Evolutionary conservation across 2,113 vertebrate species (phyloP), one percentile per base, ranked within the genome.

Genomic region (Oreochromis tanganicae): DNA sequence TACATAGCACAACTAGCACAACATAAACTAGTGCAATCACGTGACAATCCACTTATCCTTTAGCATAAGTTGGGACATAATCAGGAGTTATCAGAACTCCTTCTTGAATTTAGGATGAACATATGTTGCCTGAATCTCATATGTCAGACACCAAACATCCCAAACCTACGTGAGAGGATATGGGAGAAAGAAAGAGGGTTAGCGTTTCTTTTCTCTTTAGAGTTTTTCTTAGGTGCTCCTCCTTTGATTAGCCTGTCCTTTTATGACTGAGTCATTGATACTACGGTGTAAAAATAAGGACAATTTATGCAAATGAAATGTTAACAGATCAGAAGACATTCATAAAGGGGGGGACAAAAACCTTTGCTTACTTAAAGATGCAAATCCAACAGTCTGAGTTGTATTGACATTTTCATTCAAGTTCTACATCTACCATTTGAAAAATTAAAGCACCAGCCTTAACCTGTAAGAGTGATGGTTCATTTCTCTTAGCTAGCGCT

Each of bases 41-140:
- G 16, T 92, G 89, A 91, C 81, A 9, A 48, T 10, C 54, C 11
- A 21, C 9, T 59, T 17, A 13, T 43, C 86, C 86, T 82, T 16
- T 11, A 79, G 88, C 80, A 27, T 2, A 87, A 81, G 83, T 81
- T 84, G 56, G 41, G 80, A 93, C 55, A 83, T 34, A 85, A 90
- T 88, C 81, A 83, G 66, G 66, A 80, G 82, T 43, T 89, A 46
- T 68, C 80, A 78, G 63, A 82, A 82, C 24, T 36, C 19, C 52
- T 34, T 57, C 9, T 16, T 34, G 71, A 61, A 84, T 84, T 85
- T 6, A 89, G 36, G 17, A 83, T 68, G 87, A 91, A 56, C 87
- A 75, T 66, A 50, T 59, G 11, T 5, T 13, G 36, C 6, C 52
- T 4, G 11, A 56, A 87, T 89, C 29, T 80, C 63, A 66, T 41